Evolutionary conservation across 2,797 vertebrate species (phyloP).

Genomic region (Enteromius unitaeniatus): DNA sequence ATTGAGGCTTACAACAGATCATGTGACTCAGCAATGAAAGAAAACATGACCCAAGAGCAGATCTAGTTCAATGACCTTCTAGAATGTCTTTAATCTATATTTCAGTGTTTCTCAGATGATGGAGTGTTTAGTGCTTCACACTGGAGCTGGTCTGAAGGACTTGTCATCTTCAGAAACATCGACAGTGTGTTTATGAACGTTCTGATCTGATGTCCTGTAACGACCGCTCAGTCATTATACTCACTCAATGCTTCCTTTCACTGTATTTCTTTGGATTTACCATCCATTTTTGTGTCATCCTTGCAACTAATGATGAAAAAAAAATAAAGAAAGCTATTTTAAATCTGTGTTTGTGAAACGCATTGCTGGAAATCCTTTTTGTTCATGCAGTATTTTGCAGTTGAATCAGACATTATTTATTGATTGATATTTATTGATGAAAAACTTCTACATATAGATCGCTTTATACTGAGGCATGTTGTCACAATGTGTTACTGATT

Average conservation of each 20-base stretch:
- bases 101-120: background rate
- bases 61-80: background rate
- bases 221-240: constrained; percentile 68
- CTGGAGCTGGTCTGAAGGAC: background rate
- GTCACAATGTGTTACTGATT: background rate
- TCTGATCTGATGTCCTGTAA: constrained; percentile 57
- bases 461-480: background rate
- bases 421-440: no score
- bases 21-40: background rate
- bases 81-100: background rate
- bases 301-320: constrained; percentile 83
- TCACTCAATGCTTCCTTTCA: constrained; percentile 78
- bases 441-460: background rate
- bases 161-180: background rate
- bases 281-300: constrained; percentile 78
- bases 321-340: constrained; percentile 80
- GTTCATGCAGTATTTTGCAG: background rate
- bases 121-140: background rate
- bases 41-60: background rate
- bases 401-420: background rate
- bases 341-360: constrained; percentile 56
- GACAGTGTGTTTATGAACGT: background rate
- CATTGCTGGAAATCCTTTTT: background rate
- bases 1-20: background rate
- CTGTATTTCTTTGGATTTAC: constrained; percentile 79